Conservation (phyloP, 1,140 invertebrate species). For the Philopotamus ludificatus region DNA sequence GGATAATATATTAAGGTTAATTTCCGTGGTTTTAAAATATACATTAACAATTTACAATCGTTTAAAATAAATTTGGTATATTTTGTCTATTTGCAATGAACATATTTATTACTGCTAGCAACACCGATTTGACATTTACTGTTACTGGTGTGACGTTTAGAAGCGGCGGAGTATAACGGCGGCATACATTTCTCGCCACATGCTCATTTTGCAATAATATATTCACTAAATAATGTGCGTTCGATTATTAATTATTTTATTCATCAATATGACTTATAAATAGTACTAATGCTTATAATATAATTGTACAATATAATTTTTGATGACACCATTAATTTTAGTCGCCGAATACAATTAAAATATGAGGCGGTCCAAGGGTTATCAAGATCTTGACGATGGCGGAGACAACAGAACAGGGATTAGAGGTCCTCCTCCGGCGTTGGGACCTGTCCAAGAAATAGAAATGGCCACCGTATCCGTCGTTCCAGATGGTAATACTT, state of each 20-base stretch:
- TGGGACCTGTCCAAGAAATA: constrained; percentile 61
- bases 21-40: background rate
- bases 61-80: background rate
- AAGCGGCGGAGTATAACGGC: constrained; percentile 27
- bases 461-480: constrained; percentile 80
- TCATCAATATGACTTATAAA: no score
- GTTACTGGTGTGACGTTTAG: constrained; percentile 42
- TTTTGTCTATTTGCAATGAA: background rate
- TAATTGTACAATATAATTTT: no score
- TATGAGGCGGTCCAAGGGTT: constrained; percentile 52
- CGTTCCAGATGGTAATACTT: constrained; percentile 70
- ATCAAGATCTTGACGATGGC: constrained; percentile 53
- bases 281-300: no score
- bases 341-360: background rate
- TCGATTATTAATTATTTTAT: no score
- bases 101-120: constrained; percentile 24
- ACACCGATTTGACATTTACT: constrained; percentile 40
- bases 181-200: constrained; percentile 1
- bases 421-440: constrained; percentile 42
- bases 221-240: no score
- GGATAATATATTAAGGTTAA: background rate
- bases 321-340: no score
- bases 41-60: background rate
- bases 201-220: no score
- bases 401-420: constrained; percentile 43